Evolutionary conservation across 2,797 vertebrate genomes (phyloP), one percentile per base, ranked within the genome.

Genomic region (Gymnopithys bicolor): DNA sequence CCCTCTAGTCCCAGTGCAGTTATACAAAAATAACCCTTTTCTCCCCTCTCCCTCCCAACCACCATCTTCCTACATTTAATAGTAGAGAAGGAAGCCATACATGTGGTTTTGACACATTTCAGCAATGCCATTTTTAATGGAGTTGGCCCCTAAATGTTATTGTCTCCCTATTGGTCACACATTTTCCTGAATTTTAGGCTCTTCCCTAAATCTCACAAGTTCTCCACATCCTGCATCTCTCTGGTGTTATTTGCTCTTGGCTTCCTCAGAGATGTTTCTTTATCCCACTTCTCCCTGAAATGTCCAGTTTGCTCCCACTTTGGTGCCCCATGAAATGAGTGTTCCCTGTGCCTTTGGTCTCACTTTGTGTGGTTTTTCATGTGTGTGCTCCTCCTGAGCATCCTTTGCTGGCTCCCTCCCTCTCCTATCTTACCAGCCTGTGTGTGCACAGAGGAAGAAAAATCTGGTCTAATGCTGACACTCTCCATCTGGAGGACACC

Each of bases 1-100:
- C 51, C 32, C 75, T 59, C 88, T 53, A 82, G 62, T 78, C 69
- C 35, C 0, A 0, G 55, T 32, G 52, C 5, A 91, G 22, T 94
- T 53, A 43, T 75, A 92, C 32, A 89, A 76, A 91, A 93, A 89
- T 53, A 90, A 86, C 45, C 17, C 62, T 79, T 78, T 76, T 75
- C 62, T 78, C 53, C 55, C 30, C 28, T 66, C 39, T 64, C 49
- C 46, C 79, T 88, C 14, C 21, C 66, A 74, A 10, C 17, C 51
- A 67, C 33, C 19, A 2, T 46, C 68, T 83, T 56, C 76, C 49
- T 48, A 11, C 6, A 0, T 56, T 81, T 53, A 56, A 62, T 3
- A 73, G 39, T 0, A 10, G n/a, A 68, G 14, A 8, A 62, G 48
- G 13, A 10, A 19, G 33, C 58, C 15, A 3, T 3, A 25, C 7